phyloP scores from a whole-genome alignment of 2,888 invertebrate species.

The Erebia palarica region DNA sequence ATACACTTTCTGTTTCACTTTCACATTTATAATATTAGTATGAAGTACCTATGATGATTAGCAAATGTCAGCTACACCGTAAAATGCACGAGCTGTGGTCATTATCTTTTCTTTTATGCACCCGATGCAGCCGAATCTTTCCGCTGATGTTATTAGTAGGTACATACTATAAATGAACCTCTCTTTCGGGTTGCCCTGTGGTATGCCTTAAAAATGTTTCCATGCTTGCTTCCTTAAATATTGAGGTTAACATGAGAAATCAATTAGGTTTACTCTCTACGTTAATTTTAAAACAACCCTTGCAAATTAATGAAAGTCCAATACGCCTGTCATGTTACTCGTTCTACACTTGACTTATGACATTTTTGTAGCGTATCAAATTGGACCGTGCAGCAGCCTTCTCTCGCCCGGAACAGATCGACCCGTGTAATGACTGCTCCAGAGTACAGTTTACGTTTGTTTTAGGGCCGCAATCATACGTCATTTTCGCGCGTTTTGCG shows the following conservation, averaged over 20 bases:
- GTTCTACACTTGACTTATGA: conserved; percentile 44
- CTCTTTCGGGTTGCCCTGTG: not conserved
- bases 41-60: too few relatives aligned
- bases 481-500: conserved; percentile 70
- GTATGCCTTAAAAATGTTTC: not conserved
- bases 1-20: too few relatives aligned
- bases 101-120: not conserved
- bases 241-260: conserved; percentile 26
- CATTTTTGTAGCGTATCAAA: conserved; percentile 46
- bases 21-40: too few relatives aligned
- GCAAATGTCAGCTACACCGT: too few relatives aligned
- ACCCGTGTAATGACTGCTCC: conserved; percentile 52
- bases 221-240: conserved; percentile 3
- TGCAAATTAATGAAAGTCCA: conserved; percentile 29
- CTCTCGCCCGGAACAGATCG: conserved; percentile 47
- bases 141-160: not conserved
- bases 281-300: conserved; percentile 28
- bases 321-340: conserved; percentile 29
- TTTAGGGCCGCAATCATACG: conserved; percentile 71
- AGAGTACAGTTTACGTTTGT: conserved; percentile 62
- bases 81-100: too few relatives aligned
- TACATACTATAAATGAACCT: not conserved
- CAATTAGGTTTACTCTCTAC: conserved; percentile 29
- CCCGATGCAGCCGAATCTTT: not conserved
- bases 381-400: conserved; percentile 46